phyloP scores from a whole-genome alignment of 2,888 invertebrate species.

The Lamellibrachia columna region DNA sequence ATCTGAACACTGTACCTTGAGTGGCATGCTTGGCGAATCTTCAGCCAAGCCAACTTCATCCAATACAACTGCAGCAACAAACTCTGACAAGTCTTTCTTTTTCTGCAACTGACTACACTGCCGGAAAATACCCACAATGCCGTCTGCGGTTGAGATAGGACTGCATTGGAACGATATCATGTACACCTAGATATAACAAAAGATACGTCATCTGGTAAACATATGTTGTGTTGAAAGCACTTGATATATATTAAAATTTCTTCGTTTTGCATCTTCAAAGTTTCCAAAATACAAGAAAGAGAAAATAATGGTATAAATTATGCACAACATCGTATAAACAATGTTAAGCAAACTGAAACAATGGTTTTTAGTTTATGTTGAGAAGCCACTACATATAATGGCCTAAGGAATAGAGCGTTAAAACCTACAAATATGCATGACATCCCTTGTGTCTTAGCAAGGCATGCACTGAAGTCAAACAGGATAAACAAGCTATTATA shows the following conservation, averaged over 20 bases:
- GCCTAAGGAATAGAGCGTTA: no score
- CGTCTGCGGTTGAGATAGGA: conserved; percentile 58
- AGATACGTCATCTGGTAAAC: not conserved
- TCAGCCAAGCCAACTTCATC: conserved; percentile 63
- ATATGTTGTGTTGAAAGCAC: not conserved
- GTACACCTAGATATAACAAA: conserved; percentile 45
- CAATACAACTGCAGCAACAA: conserved; percentile 58
- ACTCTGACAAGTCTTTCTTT: conserved; percentile 51
- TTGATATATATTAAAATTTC: not conserved
- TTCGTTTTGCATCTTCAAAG: no score
- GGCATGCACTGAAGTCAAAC: no score
- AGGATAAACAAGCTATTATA: no score
- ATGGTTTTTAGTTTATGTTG: no score
- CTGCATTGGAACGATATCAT: conserved; percentile 63
- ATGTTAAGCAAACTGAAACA: no score
- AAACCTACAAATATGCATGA: no score
- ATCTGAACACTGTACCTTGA: conserved; percentile 49
- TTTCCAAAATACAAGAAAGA: no score
- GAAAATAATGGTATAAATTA: no score
- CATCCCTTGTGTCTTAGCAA: no score
- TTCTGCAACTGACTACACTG: conserved; percentile 58
- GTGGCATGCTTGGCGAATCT: conserved; percentile 61
- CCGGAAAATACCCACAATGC: conserved; percentile 55
- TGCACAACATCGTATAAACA: no score
- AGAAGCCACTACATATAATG: no score